Evolutionary conservation across 2,797 vertebrate species (phyloP).

Genomic region (Percopsis omiscomaycus): DNA sequence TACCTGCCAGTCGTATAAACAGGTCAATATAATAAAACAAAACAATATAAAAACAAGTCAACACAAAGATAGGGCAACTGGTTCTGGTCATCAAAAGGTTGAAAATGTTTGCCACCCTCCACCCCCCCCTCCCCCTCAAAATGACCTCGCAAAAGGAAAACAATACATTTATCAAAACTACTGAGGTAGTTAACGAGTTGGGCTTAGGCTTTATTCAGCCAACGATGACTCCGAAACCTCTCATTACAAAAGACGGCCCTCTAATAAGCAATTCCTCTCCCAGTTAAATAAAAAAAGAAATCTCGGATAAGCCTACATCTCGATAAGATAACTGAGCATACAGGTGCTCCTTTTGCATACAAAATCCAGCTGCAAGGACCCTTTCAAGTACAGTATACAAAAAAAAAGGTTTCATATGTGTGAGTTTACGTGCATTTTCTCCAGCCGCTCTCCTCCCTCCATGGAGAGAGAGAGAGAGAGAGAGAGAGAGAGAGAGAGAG

Average conservation of each 20-base stretch:
- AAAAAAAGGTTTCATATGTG: too few relatives aligned
- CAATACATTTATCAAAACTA: background rate
- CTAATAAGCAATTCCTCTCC: background rate
- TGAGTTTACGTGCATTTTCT: conserved; percentile 29
- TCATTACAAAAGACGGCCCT: background rate
- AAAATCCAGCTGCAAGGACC: conserved; percentile 44
- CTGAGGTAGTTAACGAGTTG: background rate
- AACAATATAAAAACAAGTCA: background rate
- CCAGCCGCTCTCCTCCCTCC: conserved; percentile 53
- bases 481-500: conserved; percentile 2
- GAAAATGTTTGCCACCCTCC: background rate
- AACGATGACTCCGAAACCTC: too few relatives aligned
- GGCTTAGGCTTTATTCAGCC: too few relatives aligned
- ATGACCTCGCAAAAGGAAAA: background rate
- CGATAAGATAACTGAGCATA: background rate
- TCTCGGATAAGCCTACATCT: conserved; percentile 35
- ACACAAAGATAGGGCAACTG: conserved; percentile 49
- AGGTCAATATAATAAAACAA: conserved; percentile 18
- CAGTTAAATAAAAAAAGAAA: conserved; percentile 31
- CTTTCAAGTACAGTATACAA: conserved; percentile 56
- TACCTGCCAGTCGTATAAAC: conserved; percentile 50
- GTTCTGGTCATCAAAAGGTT: conserved; percentile 2
- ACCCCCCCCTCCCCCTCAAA: background rate
- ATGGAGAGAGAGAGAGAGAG: conserved; percentile 42
- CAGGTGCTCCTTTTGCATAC: conserved; percentile 57